phyloP scores from a whole-genome alignment of 2,888 invertebrate genomes.

The Cataglyphis albicans region DNA sequence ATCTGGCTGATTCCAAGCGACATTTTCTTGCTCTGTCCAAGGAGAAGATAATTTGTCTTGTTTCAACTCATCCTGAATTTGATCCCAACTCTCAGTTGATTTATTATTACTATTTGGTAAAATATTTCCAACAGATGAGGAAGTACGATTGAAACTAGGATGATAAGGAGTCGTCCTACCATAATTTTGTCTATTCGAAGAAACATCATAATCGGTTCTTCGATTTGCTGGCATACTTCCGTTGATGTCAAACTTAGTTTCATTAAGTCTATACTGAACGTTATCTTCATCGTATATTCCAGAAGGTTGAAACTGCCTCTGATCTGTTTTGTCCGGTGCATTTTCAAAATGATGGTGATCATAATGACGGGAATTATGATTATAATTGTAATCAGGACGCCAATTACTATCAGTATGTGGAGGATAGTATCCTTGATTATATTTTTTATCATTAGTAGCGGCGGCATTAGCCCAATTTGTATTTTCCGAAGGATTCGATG shows the following conservation, averaged over 20 bases:
- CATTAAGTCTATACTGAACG: background rate
- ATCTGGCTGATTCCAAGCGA: constrained; percentile 63
- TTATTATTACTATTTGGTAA: constrained; percentile 58
- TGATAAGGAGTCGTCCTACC: constrained; percentile 61
- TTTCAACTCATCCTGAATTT: constrained; percentile 5
- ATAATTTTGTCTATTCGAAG: constrained; percentile 57
- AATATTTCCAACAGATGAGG: constrained; percentile 59
- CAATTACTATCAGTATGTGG: constrained; percentile 3
- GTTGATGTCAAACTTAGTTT: background rate
- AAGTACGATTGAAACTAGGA: constrained; percentile 26
- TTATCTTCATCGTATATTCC: constrained; percentile 16
- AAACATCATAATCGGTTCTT: constrained; percentile 46
- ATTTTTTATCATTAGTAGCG: background rate
- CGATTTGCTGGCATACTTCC: constrained; percentile 28
- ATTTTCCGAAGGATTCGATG: constrained; percentile 14
- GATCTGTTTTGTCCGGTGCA: constrained; percentile 13
- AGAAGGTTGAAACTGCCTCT: constrained; percentile 9
- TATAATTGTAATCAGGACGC: constrained; percentile 31
- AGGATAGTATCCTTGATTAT: background rate
- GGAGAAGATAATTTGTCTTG: background rate
- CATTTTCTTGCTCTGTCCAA: constrained; percentile 34
- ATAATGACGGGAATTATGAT: background rate
- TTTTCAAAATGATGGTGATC: background rate
- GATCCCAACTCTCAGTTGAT: constrained; percentile 25
- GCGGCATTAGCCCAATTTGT: background rate